Evolutionary conservation across 2,797 vertebrate genomes (phyloP).

Genomic region (Hylomyscus alleni): DNA sequence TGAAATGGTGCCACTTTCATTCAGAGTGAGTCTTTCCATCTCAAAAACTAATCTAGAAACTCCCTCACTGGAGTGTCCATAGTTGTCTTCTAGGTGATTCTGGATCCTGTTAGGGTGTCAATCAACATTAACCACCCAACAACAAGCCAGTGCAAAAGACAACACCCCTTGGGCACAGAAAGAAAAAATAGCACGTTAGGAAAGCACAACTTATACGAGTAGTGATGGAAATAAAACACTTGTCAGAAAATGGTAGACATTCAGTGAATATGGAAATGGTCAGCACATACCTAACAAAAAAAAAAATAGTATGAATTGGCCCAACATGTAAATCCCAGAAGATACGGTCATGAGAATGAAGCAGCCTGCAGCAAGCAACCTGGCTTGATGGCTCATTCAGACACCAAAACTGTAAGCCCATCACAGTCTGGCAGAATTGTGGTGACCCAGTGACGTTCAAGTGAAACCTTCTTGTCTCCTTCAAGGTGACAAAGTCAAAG

Average conservation of each 20-base stretch:
- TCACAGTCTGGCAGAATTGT: not conserved
- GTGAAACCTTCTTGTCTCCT: not conserved
- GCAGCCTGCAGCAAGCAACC: not conserved
- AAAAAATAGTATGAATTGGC: not conserved
- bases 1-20: not conserved
- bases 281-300: not conserved
- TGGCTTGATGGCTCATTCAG: not conserved
- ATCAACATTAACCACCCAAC: not conserved
- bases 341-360: not conserved
- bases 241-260: not conserved
- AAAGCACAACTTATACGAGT: not conserved
- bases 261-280: not conserved
- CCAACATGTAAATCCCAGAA: not conserved
- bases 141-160: conserved; percentile 1
- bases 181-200: not conserved
- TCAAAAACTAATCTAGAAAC: not conserved
- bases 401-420: not conserved
- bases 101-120: not conserved
- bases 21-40: not conserved
- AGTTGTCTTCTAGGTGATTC: not conserved
- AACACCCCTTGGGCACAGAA: not conserved
- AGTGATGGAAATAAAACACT: not conserved
- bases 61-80: not conserved
- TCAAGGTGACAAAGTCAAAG: not conserved
- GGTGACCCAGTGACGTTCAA: not conserved